Evolutionary conservation across 2,888 invertebrate species (phyloP), one percentile per base, ranked within the genome.

Genomic region (Heliconius aoede): DNA sequence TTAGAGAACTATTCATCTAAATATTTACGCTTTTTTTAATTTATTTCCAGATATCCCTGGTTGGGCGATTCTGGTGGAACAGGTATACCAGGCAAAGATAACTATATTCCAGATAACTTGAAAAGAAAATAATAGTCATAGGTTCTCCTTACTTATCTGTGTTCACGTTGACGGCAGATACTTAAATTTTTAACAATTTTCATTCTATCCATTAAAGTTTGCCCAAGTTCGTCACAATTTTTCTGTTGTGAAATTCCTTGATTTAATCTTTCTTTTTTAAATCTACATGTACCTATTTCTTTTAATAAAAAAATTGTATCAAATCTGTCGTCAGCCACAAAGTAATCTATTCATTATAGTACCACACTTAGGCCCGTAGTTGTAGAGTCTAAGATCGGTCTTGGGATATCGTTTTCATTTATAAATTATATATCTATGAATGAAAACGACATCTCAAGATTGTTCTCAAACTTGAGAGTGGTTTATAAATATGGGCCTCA

Each of bases 61-160:
- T 89, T 98, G 80, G 98, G 98, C 36, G 98, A 98, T 90, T 96
- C 98, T 3, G 97, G 96, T 83, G 98, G 98, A 74, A 96, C 97
- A 32, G 98, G 98, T 18, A 96, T 97, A 81, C 95, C 96, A 46
- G 97, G 97, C 67, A 96, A 95, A 82, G 98, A 98, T 87, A 97
- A 97, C 89, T 98, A 98, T 87, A 95, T 96, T 89, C 97, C 97
- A 71, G 97, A 97, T 86, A 96, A 95, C 84, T 91, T 95, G 72
- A 94, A 88, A 81, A 90, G 89, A 83, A 92, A 93, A 81, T 92
- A 91, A 85, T 80, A 90, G 89, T 82, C 91, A 82, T 92, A 91
- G 85, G 78, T 77, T 73, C 72, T 74, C 69, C 67, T 76, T 76
- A 76, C 73, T 77, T 79, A 68, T 77, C 62, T 76, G 40, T 73